phyloP scores from a whole-genome alignment of 1,140 invertebrate species.

The Penaeus indicus region DNA sequence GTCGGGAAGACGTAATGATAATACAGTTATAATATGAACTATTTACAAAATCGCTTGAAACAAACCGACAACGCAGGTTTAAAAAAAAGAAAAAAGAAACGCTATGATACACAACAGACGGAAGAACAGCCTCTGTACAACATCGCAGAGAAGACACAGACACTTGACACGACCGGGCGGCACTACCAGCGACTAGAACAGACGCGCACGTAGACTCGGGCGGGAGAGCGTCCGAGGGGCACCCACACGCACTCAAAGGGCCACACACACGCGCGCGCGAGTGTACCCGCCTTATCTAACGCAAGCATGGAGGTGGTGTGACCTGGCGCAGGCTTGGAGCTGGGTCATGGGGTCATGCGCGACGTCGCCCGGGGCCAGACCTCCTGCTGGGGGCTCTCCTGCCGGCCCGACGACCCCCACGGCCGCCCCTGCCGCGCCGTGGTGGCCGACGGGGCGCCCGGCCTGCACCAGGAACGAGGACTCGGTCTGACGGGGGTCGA shows the following conservation, averaged over 20 bases:
- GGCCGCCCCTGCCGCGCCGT: constrained; percentile 4
- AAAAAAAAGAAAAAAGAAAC: too few species aligned
- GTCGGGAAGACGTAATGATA: too few species aligned
- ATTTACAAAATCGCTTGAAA: too few species aligned
- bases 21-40: too few species aligned
- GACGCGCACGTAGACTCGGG: too few species aligned
- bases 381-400: constrained; percentile 27
- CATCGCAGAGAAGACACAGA: too few species aligned
- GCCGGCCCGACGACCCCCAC: background rate
- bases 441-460: constrained; percentile 4
- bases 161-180: too few species aligned
- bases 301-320: constrained; percentile 55
- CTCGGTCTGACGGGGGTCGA: constrained; percentile 44
- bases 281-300: constrained; percentile 51
- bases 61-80: too few species aligned
- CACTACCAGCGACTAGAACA: too few species aligned
- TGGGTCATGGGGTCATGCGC: constrained; percentile 55
- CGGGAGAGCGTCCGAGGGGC: background rate
- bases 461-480: constrained; percentile 45
- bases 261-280: background rate
- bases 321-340: constrained; percentile 53
- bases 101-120: too few species aligned
- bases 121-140: too few species aligned
- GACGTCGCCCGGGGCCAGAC: constrained; percentile 39
- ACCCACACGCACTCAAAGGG: constrained; percentile 13